Conservation (phyloP, 2,113 vertebrate genomes). For the Periophthalmus modestus region DNA sequence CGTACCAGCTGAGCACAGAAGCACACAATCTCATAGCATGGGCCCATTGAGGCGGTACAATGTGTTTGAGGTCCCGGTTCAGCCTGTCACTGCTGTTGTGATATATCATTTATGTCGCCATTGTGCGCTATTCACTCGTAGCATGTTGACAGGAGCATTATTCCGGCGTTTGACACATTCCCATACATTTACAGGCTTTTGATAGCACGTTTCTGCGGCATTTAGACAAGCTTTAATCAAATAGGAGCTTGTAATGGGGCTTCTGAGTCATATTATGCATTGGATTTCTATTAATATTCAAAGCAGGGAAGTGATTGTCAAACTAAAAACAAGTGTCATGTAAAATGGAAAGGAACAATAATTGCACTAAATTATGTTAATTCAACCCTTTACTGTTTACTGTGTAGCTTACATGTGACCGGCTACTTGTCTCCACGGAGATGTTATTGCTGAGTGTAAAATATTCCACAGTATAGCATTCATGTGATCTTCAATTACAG, state of each 20-base stretch:
- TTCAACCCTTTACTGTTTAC: no score
- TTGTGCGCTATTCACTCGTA: conserved; percentile 61
- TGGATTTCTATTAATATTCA: conserved; percentile 21
- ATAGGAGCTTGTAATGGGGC: conserved; percentile 50
- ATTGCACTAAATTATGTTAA: no score
- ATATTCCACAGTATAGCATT: no score
- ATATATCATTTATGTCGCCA: conserved; percentile 74
- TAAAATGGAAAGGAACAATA: no score
- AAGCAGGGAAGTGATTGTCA: neutral
- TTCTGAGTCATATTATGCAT: conserved; percentile 16
- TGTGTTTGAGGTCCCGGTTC: conserved; percentile 60
- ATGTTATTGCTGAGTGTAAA: no score
- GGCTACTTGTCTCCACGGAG: no score
- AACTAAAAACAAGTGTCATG: neutral
- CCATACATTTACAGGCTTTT: conserved; percentile 66
- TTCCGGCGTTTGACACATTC: conserved; percentile 65
- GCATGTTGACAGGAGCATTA: conserved; percentile 67
- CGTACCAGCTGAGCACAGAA: conserved; percentile 48
- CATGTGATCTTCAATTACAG: neutral
- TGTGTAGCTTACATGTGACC: no score
- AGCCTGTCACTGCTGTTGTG: conserved; percentile 67
- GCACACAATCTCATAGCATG: conserved; percentile 47
- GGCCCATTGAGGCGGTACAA: conserved; percentile 63
- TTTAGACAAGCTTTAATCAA: conserved; percentile 61
- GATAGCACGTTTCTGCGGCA: conserved; percentile 62